Conservation (phyloP, 1,140 invertebrate genomes). For the Magallana ariakensis region DNA sequence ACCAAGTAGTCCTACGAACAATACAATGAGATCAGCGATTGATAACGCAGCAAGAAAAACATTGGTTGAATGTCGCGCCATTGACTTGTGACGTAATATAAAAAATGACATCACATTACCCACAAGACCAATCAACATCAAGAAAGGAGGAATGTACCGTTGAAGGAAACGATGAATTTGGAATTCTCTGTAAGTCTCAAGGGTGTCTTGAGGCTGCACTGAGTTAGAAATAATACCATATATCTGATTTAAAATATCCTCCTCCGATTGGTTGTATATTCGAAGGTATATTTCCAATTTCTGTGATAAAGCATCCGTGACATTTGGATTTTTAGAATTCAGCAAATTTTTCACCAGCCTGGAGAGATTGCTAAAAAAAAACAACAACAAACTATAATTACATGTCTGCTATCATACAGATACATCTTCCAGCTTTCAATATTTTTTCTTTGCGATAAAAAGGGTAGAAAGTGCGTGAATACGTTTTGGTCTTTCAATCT, state of each 20-base stretch:
- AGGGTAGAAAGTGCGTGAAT: too few species aligned
- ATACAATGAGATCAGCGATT: slow-evolving; percentile 74
- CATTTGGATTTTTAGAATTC: not conserved
- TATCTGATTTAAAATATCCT: not conserved
- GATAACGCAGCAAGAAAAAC: slow-evolving; percentile 76
- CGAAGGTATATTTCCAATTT: not conserved
- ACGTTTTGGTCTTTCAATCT: too few species aligned
- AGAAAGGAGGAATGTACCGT: slow-evolving; percentile 69
- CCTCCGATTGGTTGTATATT: not conserved
- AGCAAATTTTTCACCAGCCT: not conserved
- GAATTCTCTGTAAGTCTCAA: slow-evolving; percentile 59
- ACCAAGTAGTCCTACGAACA: slow-evolving; percentile 75
- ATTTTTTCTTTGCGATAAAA: too few species aligned
- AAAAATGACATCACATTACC: slow-evolving; percentile 74
- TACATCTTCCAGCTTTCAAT: not conserved
- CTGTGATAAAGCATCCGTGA: not conserved
- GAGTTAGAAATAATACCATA: not conserved
- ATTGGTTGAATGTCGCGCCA: slow-evolving; percentile 74
- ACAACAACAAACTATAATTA: not conserved
- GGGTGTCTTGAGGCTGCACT: not conserved
- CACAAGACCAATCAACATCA: slow-evolving; percentile 70
- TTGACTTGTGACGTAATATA: slow-evolving; percentile 69
- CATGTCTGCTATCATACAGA: not conserved
- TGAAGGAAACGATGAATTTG: slow-evolving; percentile 63
- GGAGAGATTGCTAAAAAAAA: not conserved